phyloP scores from a whole-genome alignment of 1,140 invertebrate genomes.

The Drosophila burlai region DNA sequence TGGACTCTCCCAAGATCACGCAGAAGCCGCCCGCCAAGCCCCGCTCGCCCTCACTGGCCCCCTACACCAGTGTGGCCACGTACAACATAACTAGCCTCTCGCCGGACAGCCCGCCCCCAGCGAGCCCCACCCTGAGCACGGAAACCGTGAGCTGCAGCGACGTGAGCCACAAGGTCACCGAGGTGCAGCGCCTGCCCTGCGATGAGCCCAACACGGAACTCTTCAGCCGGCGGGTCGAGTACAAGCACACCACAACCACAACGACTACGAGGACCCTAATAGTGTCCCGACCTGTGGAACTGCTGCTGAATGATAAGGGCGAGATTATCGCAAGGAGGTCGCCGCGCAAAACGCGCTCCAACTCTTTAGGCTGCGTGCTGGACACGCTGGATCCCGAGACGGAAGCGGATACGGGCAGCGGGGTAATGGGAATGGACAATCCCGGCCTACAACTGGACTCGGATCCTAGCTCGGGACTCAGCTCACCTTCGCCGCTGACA shows the following conservation, averaged over 20 bases:
- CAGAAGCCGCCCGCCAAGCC: conserved; percentile 30
- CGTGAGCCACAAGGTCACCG: conserved; percentile 46
- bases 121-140: conserved; percentile 64
- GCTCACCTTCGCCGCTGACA: conserved; percentile 59
- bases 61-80: conserved; percentile 64
- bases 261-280: conserved; percentile 72
- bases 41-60: conserved; percentile 65
- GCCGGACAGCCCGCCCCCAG: conserved; percentile 58
- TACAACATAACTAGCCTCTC: conserved; percentile 52
- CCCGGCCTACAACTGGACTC: conserved; percentile 35
- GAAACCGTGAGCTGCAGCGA: conserved; percentile 56
- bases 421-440: conserved; percentile 37
- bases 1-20: neutral
- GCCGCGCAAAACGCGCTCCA: conserved; percentile 68
- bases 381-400: conserved; percentile 41
- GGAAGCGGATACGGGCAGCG: conserved; percentile 1
- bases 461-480: conserved; percentile 43
- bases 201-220: conserved; percentile 44
- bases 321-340: conserved; percentile 66
- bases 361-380: conserved; percentile 75
- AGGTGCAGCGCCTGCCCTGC: conserved; percentile 56
- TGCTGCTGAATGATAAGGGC: conserved; percentile 73
- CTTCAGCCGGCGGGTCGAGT: conserved; percentile 57
- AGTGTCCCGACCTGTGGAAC: conserved; percentile 71
- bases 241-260: conserved; percentile 61